Evolutionary conservation across 2,113 vertebrate species (phyloP), one percentile per base, ranked within the genome.

Genomic region (Oreocharis arfaki): DNA sequence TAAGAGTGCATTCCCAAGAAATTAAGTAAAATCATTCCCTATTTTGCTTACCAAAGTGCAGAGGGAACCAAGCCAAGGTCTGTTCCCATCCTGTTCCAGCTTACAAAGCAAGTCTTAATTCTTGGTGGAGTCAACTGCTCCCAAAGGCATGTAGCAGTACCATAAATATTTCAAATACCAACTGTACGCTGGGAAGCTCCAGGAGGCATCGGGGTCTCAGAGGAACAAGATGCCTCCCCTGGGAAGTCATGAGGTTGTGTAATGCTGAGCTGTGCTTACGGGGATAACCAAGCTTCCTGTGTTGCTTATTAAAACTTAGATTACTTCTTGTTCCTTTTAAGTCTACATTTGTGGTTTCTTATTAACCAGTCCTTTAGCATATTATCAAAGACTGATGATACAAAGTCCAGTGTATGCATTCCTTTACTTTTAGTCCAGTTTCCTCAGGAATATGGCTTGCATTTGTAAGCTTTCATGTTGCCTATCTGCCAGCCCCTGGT

Each of bases 381-480:
- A 87, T 92, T 96, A 87, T 78, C 94, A 89, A 91, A 74, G n/a
- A 80, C 73, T 95, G 90, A 91, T 77, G 47, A 95, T 79, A 88
- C 84, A 93, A 95, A 96, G 93, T 84, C 69, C 94, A 80, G 21
- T 21, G 18, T 50, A 60, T 80, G 67, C 74, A 89, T 88, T 93
- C 69, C 56, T 86, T 95, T 73, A 69, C 46, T 93, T 91, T 86
- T 81, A 86, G 50, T 77, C 59, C 83, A 42, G 32, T 84, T 85
- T 88, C 50, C n/a, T 16, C 39, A 55, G 86, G 76, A 95, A 81
- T 33, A 42, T 37, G 55, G 13, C 39, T 88, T 88, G 89, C 15
- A 52, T 92, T 84, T 89, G 11, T 63, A 77, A 84, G 47, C 2
- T 80, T 91, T 79, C 12, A 0, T 57, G 17, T 85, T 70, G 86